A percentile compares a stretch with the other conserved stretches of the same genome.
Evolutionary conservation across 2,113 vertebrate species (phyloP).

Genomic region (Protobothrops flavoviridis): DNA sequence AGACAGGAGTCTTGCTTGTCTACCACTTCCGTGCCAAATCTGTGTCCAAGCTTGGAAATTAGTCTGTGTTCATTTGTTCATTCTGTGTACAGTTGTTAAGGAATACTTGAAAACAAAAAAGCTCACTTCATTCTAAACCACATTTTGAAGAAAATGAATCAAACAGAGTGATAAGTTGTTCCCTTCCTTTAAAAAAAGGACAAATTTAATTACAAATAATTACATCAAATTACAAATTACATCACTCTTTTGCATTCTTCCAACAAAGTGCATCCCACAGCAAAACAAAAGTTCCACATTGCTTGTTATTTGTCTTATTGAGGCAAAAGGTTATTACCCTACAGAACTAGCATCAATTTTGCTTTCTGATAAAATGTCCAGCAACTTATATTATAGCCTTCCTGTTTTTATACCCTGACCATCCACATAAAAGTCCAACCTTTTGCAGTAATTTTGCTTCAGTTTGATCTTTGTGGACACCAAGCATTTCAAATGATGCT

Average conservation of each 20-base stretch:
- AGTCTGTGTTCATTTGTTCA: not conserved
- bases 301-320: not conserved
- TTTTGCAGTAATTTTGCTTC: not conserved
- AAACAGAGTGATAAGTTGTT: not conserved
- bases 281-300: not conserved
- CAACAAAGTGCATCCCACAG: not conserved
- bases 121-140: not conserved
- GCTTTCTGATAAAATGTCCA: not conserved
- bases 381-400: not conserved
- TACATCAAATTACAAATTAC: not conserved
- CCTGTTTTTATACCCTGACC: not conserved
- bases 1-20: not conserved
- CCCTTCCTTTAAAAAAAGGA: not conserved
- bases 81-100: not conserved
- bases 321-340: not conserved
- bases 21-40: not conserved
- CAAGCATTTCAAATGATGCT: not conserved
- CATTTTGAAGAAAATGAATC: not conserved
- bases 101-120: not conserved
- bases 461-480: not conserved
- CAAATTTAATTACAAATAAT: not conserved
- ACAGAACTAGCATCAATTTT: not conserved
- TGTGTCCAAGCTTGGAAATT: not conserved
- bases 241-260: not conserved
- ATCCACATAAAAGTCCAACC: not conserved